Conservation (phyloP, 1,140 invertebrate genomes). For the Trachelipus rathkii region DNA sequence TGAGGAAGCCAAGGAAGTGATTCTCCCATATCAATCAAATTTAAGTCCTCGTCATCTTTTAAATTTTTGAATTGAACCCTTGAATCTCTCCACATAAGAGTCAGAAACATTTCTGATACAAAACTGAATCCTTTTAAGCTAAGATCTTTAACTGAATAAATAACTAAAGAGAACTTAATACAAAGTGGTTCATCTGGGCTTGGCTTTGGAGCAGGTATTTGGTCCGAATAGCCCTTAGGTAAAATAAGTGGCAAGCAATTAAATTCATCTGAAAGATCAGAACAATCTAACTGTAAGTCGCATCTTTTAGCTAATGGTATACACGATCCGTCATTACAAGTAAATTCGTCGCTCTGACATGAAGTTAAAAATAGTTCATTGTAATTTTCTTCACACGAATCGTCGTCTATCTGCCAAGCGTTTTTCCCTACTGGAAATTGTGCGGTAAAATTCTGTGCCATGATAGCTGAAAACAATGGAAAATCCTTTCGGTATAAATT, state of each 20-base stretch:
- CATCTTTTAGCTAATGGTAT: background rate
- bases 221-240: background rate
- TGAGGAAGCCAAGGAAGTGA: background rate
- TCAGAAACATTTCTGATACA: background rate
- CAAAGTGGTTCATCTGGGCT: background rate
- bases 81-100: background rate
- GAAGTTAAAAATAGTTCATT: background rate
- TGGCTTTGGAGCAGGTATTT: background rate
- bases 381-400: background rate
- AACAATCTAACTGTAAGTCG: background rate
- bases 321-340: background rate
- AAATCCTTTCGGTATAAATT: background rate
- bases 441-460: too few relatives aligned
- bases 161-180: background rate
- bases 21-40: background rate
- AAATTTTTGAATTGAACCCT: background rate
- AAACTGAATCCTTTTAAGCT: background rate
- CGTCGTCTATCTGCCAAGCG: background rate
- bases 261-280: background rate
- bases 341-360: background rate
- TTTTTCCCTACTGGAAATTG: background rate
- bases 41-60: background rate
- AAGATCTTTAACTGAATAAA: background rate
- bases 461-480: background rate
- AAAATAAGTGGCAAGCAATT: background rate